phyloP scores from a whole-genome alignment of 2,888 invertebrate genomes.

The Lepidochrysops patricia region DNA sequence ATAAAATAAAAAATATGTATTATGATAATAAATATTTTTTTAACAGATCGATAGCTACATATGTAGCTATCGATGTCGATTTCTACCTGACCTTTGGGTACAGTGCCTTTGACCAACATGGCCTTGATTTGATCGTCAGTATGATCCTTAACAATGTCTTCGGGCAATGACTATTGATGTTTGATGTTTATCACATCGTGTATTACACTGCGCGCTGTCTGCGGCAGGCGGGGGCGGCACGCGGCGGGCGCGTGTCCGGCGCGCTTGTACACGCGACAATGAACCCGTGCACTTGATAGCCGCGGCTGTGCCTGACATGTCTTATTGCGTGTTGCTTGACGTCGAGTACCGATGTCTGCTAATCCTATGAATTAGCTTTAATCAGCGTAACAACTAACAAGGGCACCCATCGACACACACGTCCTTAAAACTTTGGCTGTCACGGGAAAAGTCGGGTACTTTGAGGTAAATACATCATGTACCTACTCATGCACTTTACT shows the following conservation, averaged over 20 bases:
- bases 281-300: neutral
- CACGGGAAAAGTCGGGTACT: too few species aligned
- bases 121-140: too few species aligned
- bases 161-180: neutral
- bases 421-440: too few species aligned
- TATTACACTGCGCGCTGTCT: neutral
- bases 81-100: too few species aligned
- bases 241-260: neutral
- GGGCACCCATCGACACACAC: neutral
- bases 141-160: neutral
- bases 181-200: neutral
- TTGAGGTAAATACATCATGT: too few species aligned
- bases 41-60: too few species aligned
- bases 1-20: too few species aligned
- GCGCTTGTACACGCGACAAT: neutral
- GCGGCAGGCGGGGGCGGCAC: neutral
- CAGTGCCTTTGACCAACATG: too few species aligned
- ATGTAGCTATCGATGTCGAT: too few species aligned
- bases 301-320: neutral
- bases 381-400: neutral
- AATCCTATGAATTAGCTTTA: neutral
- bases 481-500: too few species aligned
- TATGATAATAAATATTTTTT: too few species aligned
- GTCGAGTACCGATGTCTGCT: neutral
- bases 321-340: neutral